Conservation (phyloP, 2,113 vertebrate genomes). For the Mungos mungo region DNA sequence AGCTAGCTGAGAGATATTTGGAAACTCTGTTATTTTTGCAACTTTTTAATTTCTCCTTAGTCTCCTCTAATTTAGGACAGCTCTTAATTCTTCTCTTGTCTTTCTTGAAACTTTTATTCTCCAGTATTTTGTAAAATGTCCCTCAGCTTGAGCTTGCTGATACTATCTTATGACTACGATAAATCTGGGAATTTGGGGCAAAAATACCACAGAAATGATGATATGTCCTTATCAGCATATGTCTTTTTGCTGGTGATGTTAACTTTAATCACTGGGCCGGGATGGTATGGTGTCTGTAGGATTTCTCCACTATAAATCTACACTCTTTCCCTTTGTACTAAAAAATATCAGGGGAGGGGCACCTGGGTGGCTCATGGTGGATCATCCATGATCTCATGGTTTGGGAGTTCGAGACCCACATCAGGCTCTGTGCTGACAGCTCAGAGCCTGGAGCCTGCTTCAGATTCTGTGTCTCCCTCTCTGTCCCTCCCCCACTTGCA, state of each 20-base stretch:
- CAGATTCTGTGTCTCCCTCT: no score
- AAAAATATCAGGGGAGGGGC: neutral
- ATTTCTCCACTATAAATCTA: neutral
- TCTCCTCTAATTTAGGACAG: neutral
- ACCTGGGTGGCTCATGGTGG: no score
- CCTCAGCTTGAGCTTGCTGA: neutral
- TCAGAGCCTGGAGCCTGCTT: no score
- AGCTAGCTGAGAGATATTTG: neutral
- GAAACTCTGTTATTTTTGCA: neutral
- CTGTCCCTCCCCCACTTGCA: no score
- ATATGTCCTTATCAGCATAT: neutral
- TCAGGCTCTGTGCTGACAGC: no score
- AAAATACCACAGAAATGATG: neutral
- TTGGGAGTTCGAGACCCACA: no score
- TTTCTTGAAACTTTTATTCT: slow-evolving; percentile 5
- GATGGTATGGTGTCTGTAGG: neutral
- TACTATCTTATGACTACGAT: neutral
- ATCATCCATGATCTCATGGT: no score
- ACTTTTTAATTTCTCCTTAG: neutral
- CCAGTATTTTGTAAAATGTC: neutral
- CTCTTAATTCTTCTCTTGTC: neutral
- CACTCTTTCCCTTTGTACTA: neutral
- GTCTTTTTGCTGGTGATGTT: neutral
- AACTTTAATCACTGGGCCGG: neutral
- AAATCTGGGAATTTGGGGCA: neutral